Conservation (phyloP, 2,113 vertebrate species). For the Poicephalus meyeri region DNA sequence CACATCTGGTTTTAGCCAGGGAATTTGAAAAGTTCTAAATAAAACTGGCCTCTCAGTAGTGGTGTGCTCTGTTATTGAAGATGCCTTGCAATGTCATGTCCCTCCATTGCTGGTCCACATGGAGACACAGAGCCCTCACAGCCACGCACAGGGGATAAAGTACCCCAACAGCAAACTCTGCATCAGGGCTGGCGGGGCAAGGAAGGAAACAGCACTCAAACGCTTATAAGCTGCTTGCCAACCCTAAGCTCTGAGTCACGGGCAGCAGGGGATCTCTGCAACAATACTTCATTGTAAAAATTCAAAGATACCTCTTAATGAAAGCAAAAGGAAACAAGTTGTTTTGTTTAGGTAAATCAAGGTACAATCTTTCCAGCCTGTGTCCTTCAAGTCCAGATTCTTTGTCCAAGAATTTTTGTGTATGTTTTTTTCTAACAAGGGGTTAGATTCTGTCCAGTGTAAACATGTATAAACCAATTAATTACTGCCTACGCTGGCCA, state of each 20-base stretch:
- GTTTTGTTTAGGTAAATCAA: background rate
- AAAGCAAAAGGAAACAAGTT: background rate
- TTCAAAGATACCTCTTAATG: background rate
- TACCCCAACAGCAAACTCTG: background rate
- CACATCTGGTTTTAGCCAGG: background rate
- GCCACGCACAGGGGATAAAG: accelerated
- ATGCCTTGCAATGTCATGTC: background rate
- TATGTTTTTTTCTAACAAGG: background rate
- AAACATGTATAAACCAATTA: background rate
- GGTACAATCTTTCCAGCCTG: background rate
- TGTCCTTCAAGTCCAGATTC: background rate
- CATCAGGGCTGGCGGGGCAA: background rate
- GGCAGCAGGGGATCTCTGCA: background rate
- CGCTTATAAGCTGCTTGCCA: background rate
- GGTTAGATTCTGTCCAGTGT: background rate
- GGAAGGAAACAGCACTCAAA: accelerated
- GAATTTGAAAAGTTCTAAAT: background rate
- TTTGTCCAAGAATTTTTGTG: background rate
- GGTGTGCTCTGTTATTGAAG: background rate
- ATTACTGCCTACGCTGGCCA: background rate
- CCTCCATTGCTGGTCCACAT: accelerated
- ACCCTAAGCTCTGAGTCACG: accelerated
- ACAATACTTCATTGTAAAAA: background rate
- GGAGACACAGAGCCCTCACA: background rate
- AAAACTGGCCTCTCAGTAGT: background rate